phyloP scores from a whole-genome alignment of 2,888 invertebrate genomes.

The Apotomis turbidana region DNA sequence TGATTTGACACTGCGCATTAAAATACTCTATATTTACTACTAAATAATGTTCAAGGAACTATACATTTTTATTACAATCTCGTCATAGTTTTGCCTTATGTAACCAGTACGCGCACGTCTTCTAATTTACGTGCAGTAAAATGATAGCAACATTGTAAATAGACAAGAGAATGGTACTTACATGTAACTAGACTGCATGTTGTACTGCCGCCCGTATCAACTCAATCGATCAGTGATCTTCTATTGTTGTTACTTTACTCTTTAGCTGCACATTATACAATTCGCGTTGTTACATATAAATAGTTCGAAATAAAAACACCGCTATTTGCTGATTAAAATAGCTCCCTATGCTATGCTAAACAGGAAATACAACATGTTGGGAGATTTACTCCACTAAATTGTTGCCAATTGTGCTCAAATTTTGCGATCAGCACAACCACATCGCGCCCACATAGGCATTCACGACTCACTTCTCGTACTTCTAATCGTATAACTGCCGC shows the following conservation, averaged over 20 bases:
- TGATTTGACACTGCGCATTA: slow-evolving; percentile 24
- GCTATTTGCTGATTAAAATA: neutral
- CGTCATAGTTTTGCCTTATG: neutral
- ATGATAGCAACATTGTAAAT: neutral
- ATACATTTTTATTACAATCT: neutral
- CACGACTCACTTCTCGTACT: neutral
- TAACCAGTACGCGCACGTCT: neutral
- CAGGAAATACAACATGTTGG: too few relatives aligned
- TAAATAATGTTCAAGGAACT: slow-evolving; percentile 17
- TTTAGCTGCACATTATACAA: neutral
- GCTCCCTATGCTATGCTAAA: too few relatives aligned
- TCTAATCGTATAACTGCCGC: slow-evolving; percentile 2
- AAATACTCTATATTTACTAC: slow-evolving; percentile 12
- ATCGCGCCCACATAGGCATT: neutral
- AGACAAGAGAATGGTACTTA: neutral
- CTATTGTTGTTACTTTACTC: neutral
- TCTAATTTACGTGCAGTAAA: neutral
- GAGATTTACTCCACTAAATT: too few relatives aligned
- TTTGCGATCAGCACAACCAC: neutral
- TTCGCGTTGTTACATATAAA: neutral
- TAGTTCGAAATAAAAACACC: neutral
- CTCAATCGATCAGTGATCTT: too few relatives aligned
- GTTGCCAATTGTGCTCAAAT: neutral
- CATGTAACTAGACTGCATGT: neutral
- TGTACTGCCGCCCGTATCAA: too few relatives aligned